phyloP scores from a whole-genome alignment of 2,888 invertebrate species.

The Oscheius sp. region DNA sequence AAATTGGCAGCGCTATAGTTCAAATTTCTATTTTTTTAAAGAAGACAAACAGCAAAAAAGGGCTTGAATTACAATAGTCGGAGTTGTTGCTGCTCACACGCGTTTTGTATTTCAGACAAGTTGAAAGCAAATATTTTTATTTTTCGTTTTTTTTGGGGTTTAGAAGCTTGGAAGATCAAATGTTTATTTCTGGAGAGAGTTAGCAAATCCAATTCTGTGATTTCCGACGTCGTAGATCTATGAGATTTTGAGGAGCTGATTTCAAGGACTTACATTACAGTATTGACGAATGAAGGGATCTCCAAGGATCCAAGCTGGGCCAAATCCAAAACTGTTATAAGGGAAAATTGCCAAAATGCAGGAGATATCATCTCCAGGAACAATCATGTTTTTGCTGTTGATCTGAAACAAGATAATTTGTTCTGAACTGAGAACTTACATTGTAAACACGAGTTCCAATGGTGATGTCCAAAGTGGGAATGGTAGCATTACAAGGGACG shows the following conservation, averaged over 20 bases:
- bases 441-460: constrained; percentile 47
- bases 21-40: background rate
- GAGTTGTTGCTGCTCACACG: too few relatives aligned
- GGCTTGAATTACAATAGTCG: too few relatives aligned
- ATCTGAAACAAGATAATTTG: constrained; percentile 2
- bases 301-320: constrained; percentile 52
- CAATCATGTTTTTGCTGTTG: constrained; percentile 21
- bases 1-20: background rate
- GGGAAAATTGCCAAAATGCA: constrained; percentile 53
- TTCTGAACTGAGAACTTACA: background rate
- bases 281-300: constrained; percentile 56
- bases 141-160: background rate
- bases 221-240: constrained; percentile 52
- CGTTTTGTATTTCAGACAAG: background rate
- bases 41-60: background rate
- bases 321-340: constrained; percentile 49
- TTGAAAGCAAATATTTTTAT: background rate
- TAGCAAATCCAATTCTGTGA: constrained; percentile 54
- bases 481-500: constrained; percentile 42
- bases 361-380: constrained; percentile 42
- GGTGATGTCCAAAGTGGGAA: constrained; percentile 45
- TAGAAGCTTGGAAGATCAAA: background rate
- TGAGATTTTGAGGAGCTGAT: background rate
- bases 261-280: constrained; percentile 42
- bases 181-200: constrained; percentile 43